Percentiles rank a stretch among this genome's conserved stretches.
phyloP scores from a whole-genome alignment of 2,888 invertebrate species.

The Linyphia triangularis region DNA sequence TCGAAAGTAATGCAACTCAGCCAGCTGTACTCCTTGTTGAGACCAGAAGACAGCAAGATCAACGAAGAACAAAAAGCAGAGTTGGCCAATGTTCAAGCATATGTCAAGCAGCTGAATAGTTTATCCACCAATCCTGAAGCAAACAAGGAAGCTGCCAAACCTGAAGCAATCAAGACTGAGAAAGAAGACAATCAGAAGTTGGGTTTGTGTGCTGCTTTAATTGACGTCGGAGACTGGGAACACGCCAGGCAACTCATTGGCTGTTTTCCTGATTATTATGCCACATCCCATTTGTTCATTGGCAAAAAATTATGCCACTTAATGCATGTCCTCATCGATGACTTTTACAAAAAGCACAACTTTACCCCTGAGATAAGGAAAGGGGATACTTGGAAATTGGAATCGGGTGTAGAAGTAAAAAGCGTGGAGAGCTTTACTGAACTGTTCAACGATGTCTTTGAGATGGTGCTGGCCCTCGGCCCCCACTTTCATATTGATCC shows the following conservation, averaged over 20 bases:
- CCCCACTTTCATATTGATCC: conserved; percentile 93
- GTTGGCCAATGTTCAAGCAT: conserved; percentile 90
- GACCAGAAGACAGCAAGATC: conserved; percentile 91
- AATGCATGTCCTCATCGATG: conserved; percentile 91
- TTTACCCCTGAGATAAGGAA: conserved; percentile 23
- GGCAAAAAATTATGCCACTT: conserved; percentile 88
- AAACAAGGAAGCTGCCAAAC: conserved; percentile 79
- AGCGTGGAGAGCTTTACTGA: conserved; percentile 85
- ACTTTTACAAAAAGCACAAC: conserved; percentile 88
- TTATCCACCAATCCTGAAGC: conserved; percentile 83
- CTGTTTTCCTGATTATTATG: conserved; percentile 89
- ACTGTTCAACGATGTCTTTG: conserved; percentile 87
- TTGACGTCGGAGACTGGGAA: conserved; percentile 94
- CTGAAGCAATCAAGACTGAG: conserved; percentile 80
- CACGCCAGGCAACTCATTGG: conserved; percentile 89
- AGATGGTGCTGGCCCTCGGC: conserved; percentile 91
- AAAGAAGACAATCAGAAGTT: conserved; percentile 90
- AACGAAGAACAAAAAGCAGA: conserved; percentile 90
- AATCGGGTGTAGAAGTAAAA: conserved; percentile 48
- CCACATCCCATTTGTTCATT: conserved; percentile 88
- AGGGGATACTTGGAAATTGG: conserved; percentile 11
- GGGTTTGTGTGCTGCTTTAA: conserved; percentile 92
- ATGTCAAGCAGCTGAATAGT: conserved; percentile 88
- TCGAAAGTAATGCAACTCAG: conserved; percentile 91
- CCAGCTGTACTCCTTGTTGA: conserved; percentile 90